Base-by-base conservation (phyloP, 2,113 vertebrate genomes). In the Eptesicus fuscus region DNA sequence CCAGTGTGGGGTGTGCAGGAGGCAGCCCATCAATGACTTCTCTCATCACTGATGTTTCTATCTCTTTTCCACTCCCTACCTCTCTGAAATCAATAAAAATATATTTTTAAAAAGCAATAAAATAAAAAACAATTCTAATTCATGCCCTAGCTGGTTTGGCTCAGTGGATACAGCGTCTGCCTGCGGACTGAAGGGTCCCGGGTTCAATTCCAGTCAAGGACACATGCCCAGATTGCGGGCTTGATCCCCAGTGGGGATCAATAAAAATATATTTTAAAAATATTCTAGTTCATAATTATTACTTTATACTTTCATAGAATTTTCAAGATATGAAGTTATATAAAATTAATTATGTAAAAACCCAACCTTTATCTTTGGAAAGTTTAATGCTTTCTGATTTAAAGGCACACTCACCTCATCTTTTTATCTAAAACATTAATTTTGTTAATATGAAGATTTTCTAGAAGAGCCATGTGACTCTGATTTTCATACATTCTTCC, bases 381-480 rank as follows among this genome's bases (percentile, higher is more conserved):
- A 67, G 9, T 74, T 84, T 94, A 70, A 71, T 16, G 32, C 37
- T 96, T 96, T 92, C 71, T 84, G 71, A 70, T 65, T 70, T 35
- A 96, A 96, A 84, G 96, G 10, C 30, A 51, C 74, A 51, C 74
- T 77, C 40, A 98, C 98, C 98, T 98, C 90, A 40, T 97, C 83
- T 92, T 78, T 78, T 96, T 97, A 96, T 67, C 44, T 71, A 96
- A 1, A 25, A 73, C 5, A 13, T 91, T 84, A 51, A 61, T 37
- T 88, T 53, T 79, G 32, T 97, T 85, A 85, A 94, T 3, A 63
- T 40, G 87, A 95, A 92, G 42, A 0, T 20, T 56, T 63, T 95
- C 97, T 93, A 79, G 91, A 83, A 85, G 90, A 35, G 94, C 44
- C 44, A 84, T 25, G 0, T 80, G 49, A 42, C 97, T 97, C 49